Conservation (phyloP, 1,140 invertebrate species). For the Tetramorium alpestre region DNA sequence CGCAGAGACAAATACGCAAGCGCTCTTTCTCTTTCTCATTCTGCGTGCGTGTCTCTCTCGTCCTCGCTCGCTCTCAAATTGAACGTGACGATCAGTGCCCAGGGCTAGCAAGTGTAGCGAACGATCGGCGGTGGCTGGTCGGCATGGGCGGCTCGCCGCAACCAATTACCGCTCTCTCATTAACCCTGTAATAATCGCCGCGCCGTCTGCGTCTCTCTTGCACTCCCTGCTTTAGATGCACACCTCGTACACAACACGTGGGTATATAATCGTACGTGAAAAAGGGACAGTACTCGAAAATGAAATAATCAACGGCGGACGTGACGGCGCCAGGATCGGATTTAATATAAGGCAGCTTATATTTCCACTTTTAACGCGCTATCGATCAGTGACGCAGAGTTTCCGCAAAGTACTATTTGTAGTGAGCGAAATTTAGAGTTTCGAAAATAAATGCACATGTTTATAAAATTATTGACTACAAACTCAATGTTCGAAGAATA, state of each 20-base stretch:
- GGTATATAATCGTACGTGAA: conserved; percentile 77
- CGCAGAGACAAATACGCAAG: conserved; percentile 44
- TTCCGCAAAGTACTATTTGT: background rate
- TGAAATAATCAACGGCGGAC: conserved; percentile 50
- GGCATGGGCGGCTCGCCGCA: conserved; percentile 74
- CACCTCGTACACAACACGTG: conserved; percentile 20
- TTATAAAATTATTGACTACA: background rate
- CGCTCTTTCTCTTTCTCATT: background rate
- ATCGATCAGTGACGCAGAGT: no score
- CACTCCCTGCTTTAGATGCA: background rate
- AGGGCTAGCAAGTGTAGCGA: conserved; percentile 55
- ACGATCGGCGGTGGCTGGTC: conserved; percentile 65
- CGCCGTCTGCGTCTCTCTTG: conserved; percentile 58
- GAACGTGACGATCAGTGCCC: conserved; percentile 61
- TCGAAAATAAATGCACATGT: background rate
- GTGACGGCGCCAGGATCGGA: conserved; percentile 30
- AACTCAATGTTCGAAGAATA: background rate
- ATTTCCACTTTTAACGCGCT: background rate
- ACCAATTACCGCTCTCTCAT: conserved; percentile 82
- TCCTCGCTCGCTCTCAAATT: conserved; percentile 57
- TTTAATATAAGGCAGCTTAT: background rate
- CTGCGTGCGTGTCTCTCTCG: background rate
- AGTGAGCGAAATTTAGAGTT: background rate
- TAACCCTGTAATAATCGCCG: conserved; percentile 82
- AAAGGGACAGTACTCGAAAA: conserved; percentile 64